Base-by-base conservation (phyloP, 2,113 vertebrate genomes). In the Balaeniceps rex region DNA sequence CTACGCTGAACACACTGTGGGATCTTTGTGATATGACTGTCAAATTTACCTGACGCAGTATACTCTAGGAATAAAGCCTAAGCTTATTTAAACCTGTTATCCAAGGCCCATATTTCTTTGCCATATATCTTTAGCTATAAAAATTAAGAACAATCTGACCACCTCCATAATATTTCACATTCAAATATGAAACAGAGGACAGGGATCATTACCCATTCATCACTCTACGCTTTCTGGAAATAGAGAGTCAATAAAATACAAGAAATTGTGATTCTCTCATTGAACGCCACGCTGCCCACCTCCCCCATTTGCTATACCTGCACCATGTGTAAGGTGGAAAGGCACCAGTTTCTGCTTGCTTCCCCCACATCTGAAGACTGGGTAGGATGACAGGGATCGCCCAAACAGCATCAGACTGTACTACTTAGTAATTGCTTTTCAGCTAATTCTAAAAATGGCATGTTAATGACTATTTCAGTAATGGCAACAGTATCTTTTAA, bases 401-500 rank as follows among this genome's bases (percentile, higher is more conserved):
- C 60, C 83, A 64, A 51, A 7, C 38, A 49, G 49, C 47, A 69
- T 18, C 26, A 74, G 34, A n/a, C 4, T 16, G 7, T 49, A 86
- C 23, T 58, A 29, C 79, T 83, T 29, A 49, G 36, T n/a, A 61
- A 79, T 15, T 86, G 49, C 42, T 87, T 81, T 81, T 78, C 54
- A 83, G 49, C 58, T 57, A 61, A 65, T 42, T 51, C 74, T 64
- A 74, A 71, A 77, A 88, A 46, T 61, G 12, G 19, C 16, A n/a
- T 2, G 11, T 77, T 80, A 92, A 83, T 2, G 10, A 64, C 71
- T 95, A 15, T 75, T 94, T 87, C 71, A 81, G 33, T 75, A 88
- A 94, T 38, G 23, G 33, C 25, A 96, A 63, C 26, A 64, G 26
- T 54, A 71, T 70, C 26, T 70, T 94, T 78, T 71, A 88, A 80